These are phyloP conservation scores for Leptoteleia sp. DNA, from an alignment of 1,140 invertebrate genomes.

Conservation along the genomic window DNA sequence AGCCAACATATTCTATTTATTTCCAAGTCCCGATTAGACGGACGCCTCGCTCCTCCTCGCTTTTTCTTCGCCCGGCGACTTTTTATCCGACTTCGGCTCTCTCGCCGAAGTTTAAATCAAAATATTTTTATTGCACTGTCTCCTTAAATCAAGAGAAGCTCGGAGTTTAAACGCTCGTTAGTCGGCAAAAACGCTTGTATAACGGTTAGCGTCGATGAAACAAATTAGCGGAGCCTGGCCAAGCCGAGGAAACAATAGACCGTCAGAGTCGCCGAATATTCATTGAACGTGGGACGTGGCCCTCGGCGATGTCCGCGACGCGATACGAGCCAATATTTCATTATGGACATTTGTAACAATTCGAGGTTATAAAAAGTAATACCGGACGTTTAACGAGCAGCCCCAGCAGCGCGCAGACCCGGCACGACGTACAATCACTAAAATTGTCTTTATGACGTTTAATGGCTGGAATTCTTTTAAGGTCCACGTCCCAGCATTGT, in stretches of 20 bases:
- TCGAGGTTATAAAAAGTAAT: constrained; percentile 71
- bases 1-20: constrained; percentile 16
- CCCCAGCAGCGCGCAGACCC: constrained; percentile 49
- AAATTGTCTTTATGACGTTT: constrained; percentile 79
- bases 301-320: constrained; percentile 40
- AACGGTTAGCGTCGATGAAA: constrained; percentile 55
- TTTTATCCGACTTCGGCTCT: too few relatives aligned
- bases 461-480: constrained; percentile 78
- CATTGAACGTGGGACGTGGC: constrained; percentile 46
- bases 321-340: constrained; percentile 72
- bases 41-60: too few relatives aligned
- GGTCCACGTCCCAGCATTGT: constrained; percentile 66
- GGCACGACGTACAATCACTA: constrained; percentile 75
- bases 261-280: constrained; percentile 56
- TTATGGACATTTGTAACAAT: constrained; percentile 72
- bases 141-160: constrained; percentile 28
- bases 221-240: constrained; percentile 42
- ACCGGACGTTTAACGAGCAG: constrained; percentile 71
- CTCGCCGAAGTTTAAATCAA: constrained; percentile 19
- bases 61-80: too few relatives aligned
- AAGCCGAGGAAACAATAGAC: constrained; percentile 47
- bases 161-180: constrained; percentile 37
- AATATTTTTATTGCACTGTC: constrained; percentile 38
- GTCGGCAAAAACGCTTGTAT: constrained; percentile 49
- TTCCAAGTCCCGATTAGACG: constrained; percentile 8